Conservation (phyloP, 2,113 vertebrate species). For the Oenanthe oenanthe region DNA sequence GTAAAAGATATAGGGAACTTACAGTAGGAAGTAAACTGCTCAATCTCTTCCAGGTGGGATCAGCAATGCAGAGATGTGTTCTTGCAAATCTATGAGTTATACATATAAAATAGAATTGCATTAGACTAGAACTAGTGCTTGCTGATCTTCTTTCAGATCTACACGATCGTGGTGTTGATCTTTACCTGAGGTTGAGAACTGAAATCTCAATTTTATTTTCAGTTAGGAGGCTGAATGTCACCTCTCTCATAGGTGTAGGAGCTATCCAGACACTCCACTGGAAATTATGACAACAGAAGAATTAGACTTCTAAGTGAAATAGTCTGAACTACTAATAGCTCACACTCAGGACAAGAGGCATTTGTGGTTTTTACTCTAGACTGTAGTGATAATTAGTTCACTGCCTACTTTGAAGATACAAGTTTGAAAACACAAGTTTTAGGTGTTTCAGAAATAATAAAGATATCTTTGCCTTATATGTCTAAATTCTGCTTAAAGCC, state of each 20-base stretch:
- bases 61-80: background rate
- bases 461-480: background rate
- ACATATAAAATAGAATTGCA: background rate
- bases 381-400: background rate
- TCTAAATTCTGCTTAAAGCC: background rate
- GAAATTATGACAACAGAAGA: background rate
- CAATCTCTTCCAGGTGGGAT: background rate
- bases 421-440: background rate
- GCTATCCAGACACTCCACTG: background rate
- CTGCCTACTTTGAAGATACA: background rate
- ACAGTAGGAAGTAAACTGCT: background rate
- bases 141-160: background rate
- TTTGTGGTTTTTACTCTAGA: background rate
- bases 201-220: background rate
- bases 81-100: background rate
- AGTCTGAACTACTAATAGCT: background rate
- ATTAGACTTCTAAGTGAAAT: background rate
- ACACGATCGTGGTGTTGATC: background rate
- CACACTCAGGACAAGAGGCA: background rate
- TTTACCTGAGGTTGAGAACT: background rate
- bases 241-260: background rate
- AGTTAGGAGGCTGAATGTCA: background rate
- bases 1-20: background rate
- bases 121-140: background rate
- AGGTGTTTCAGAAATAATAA: background rate